A percentile compares a stretch with the other conserved stretches of the same genome.
phyloP scores from a whole-genome alignment of 2,113 vertebrate genomes.

The Apteryx mantelli region DNA sequence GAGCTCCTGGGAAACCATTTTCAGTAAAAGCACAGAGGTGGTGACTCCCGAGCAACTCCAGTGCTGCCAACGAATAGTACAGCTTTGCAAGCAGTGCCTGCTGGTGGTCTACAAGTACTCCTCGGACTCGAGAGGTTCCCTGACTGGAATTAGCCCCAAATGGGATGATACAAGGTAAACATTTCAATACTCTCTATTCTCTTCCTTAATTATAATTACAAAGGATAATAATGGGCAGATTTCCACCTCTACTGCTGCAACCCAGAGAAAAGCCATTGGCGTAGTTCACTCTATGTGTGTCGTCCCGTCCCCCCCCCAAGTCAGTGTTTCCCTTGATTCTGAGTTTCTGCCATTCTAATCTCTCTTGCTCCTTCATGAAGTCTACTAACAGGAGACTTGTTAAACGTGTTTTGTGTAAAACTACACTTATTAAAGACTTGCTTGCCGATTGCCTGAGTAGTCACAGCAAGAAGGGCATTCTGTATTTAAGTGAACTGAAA shows the following conservation, averaged over 20 bases:
- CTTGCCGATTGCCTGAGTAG: background rate
- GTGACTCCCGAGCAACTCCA: constrained; percentile 89
- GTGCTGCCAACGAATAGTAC: constrained; percentile 93
- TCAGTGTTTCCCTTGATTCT: background rate
- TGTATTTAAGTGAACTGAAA: constrained; percentile 39
- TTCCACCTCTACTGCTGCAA: background rate
- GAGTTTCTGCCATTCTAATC: background rate
- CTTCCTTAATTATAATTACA: background rate
- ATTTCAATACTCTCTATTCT: background rate
- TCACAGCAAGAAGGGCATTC: constrained; percentile 18
- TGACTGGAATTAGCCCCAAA: constrained; percentile 84
- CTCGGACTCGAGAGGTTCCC: constrained; percentile 86
- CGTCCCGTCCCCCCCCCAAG: background rate
- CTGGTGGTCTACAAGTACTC: constrained; percentile 96
- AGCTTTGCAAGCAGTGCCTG: constrained; percentile 95
- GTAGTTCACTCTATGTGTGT: background rate
- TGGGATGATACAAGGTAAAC: constrained; percentile 93
- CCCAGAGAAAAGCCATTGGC: background rate
- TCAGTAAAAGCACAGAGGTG: constrained; percentile 89
- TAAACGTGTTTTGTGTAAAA: background rate
- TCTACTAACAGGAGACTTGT: background rate
- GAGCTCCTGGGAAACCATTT: constrained; percentile 92
- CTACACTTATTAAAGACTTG: background rate
- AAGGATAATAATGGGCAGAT: background rate
- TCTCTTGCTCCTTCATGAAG: background rate